A percentile compares a stretch with the other conserved stretches of the same genome.
Conservation (phyloP, 2,797 vertebrate species). For the Schizothorax lantsangensis region DNA sequence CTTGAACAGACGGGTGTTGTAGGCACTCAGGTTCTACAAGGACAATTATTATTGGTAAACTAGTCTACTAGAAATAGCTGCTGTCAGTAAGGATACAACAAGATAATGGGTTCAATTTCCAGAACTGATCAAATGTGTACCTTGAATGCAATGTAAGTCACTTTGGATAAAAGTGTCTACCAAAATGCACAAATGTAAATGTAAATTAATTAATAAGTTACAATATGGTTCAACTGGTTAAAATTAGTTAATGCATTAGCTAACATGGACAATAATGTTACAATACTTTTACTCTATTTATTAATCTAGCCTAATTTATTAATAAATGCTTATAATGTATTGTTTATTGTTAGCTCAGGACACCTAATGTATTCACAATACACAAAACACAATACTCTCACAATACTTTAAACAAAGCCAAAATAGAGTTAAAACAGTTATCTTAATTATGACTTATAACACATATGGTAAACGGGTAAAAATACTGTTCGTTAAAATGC, state of each 20-base stretch:
- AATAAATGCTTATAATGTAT: too few relatives aligned
- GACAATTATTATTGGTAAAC: neutral
- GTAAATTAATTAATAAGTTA: neutral
- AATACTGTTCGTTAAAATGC: too few relatives aligned
- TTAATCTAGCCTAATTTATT: neutral
- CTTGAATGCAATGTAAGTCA: neutral
- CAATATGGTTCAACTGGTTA: neutral
- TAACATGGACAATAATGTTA: neutral
- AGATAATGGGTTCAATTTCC: neutral
- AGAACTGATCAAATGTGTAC: neutral
- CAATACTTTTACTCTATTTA: neutral
- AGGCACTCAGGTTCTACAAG: conserved; percentile 88
- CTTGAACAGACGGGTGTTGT: conserved; percentile 93
- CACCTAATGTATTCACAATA: neutral
- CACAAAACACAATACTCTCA: too few relatives aligned
- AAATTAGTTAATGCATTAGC: neutral
- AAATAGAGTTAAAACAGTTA: too few relatives aligned
- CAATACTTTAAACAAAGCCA: too few relatives aligned
- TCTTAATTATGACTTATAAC: too few relatives aligned
- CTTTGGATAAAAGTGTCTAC: neutral
- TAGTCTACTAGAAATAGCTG: neutral
- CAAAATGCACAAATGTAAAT: conserved; percentile 1
- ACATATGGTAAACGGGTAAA: too few relatives aligned
- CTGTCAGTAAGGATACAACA: neutral
- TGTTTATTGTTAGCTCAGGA: neutral